Evolutionary conservation across 2,888 invertebrate genomes (phyloP), one percentile per base, ranked within the genome.

Genomic region (Hymenopus coronatus): DNA sequence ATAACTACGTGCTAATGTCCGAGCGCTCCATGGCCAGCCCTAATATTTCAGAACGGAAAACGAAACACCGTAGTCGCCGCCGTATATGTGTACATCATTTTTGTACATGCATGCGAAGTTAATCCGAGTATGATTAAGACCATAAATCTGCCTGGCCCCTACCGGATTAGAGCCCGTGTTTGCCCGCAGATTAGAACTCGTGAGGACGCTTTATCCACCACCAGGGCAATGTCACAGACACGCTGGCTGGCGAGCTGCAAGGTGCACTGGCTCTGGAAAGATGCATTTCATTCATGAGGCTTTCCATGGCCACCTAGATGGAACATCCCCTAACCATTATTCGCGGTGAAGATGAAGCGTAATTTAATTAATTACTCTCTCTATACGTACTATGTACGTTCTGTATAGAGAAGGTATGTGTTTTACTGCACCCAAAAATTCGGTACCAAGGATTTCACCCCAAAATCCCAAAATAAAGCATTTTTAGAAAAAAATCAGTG

Each of bases 81-180:
- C 14, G 20, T 33, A 84, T 85, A 27, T 86, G 28, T 84, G 84
- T 86, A 86, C 81, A 86, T 86, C 81, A 86, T 86, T 86, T 86
- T 86, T 86, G 86, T 86, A 81, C 86, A 86, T 25, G 81, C 93
- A 93, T 93, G 86, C 93, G 93, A 93, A 93, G 94, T 93, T 95
- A 95, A 95, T 95, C 95, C 94, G 93, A 92, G 93, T 94, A 94
- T 94, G 94, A 95, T 95, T 95, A 95, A 95, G 95, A 94, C 94
- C 94, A 95, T 95, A 95, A 95, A 95, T 95, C 95, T 94, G 94
- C 93, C 93, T 92, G 92, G 82, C 54, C 54, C 54, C 54, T 70
- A 70, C 54, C 88, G 88, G 90, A 89, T 89, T 89, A 90, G 88
- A 46, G 89, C 54, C 82, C 40, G 84, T 89, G 89, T 89, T 88